A percentile compares a stretch with the other conserved stretches of the same genome.
Evolutionary conservation across 2,113 vertebrate species (phyloP).

Genomic region (Pterocles burchelli): DNA sequence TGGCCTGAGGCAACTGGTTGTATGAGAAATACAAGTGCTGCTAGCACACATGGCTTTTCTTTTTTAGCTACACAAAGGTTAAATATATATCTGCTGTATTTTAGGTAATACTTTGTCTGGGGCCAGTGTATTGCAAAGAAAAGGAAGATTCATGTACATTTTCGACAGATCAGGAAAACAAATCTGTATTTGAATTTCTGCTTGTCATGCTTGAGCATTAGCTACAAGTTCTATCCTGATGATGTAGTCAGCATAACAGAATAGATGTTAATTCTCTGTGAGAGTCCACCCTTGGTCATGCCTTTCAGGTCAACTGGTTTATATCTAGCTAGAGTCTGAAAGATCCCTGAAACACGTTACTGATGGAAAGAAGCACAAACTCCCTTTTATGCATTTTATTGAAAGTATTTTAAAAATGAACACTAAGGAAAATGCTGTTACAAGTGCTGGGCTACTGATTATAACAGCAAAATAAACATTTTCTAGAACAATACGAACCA

Average conservation of each 20-base stretch:
- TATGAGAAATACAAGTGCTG: neutral
- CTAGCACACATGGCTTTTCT: neutral
- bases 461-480: neutral
- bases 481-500: neutral
- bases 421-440: neutral
- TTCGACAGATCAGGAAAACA: neutral
- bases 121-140: neutral
- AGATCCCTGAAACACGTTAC: neutral
- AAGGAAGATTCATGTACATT: neutral
- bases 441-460: neutral
- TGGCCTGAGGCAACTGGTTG: conserved; percentile 51
- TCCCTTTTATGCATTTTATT: neutral
- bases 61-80: neutral
- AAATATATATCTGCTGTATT: neutral
- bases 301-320: neutral
- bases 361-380: neutral
- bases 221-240: neutral
- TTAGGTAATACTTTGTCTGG: neutral
- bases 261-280: neutral
- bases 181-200: neutral
- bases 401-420: neutral
- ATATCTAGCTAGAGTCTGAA: neutral
- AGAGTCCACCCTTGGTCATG: neutral
- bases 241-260: neutral
- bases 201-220: neutral